Evolutionary conservation across 30 jellyfish, hydroid and myxozoan species (phyloP).

Genomic region (Pelagia noctiluca): DNA sequence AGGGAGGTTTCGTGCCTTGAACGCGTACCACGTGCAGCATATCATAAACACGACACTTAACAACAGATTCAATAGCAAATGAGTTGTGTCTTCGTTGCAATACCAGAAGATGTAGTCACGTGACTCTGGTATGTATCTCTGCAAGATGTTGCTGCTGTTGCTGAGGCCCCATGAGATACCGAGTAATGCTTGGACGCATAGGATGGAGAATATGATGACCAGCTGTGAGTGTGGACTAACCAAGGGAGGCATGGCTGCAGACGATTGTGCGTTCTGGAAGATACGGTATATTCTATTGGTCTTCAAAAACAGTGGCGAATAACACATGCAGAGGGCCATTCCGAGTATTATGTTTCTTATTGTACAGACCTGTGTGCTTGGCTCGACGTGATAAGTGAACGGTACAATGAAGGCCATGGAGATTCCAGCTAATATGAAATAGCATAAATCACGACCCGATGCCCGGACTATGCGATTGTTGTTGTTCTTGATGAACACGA

Average conservation of each 20-base stretch:
- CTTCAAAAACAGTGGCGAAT: constrained; percentile 87
- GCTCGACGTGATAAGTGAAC: constrained; percentile 48
- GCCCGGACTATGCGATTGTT: constrained; percentile 75
- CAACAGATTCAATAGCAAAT: constrained; percentile 64
- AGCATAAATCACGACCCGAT: constrained; percentile 88
- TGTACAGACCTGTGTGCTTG: constrained; percentile 66
- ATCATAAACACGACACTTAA: constrained; percentile 88
- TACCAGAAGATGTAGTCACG: constrained; percentile 48
- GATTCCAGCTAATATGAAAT: constrained; percentile 80
- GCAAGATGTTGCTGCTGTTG: constrained; percentile 36
- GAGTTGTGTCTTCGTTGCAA: constrained; percentile 72
- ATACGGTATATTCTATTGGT: constrained; percentile 90
- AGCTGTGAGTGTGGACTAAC: constrained; percentile 90
- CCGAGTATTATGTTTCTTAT: constrained; percentile 82
- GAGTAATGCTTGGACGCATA: constrained; percentile 78
- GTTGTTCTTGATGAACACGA: constrained; percentile 61
- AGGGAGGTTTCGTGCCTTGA: constrained; percentile 94
- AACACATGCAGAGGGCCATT: constrained; percentile 73
- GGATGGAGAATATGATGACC: constrained; percentile 52
- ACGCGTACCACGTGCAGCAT: constrained; percentile 87
- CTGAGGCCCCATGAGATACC: constrained; percentile 85
- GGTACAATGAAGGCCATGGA: constrained; percentile 60
- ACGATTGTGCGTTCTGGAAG: constrained; percentile 75
- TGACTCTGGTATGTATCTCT: constrained; percentile 28
- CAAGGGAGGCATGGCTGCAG: constrained; percentile 81